phyloP scores from a whole-genome alignment of 2,797 vertebrate species.

The Galagoides demidoff region DNA sequence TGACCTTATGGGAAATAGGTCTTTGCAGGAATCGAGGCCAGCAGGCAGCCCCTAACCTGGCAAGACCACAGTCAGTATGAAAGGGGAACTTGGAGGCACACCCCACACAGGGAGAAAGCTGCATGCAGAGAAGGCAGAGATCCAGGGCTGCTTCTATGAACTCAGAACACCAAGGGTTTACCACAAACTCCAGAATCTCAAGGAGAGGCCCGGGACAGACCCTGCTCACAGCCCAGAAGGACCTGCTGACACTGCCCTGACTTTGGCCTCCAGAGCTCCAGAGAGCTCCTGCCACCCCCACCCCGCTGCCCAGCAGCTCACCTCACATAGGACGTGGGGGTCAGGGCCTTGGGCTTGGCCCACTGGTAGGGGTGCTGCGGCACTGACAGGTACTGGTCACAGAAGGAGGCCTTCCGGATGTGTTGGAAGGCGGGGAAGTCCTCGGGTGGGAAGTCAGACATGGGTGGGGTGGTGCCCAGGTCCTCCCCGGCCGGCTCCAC shows the following conservation, averaged over 20 bases:
- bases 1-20: fast-evolving
- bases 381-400: constrained; percentile 94
- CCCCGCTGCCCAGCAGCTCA: constrained; percentile 76
- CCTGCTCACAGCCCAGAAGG: no score
- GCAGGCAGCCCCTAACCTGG: not conserved
- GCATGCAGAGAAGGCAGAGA: not conserved
- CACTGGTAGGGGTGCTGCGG: constrained; percentile 95
- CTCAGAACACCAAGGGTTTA: not conserved
- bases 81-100: not conserved
- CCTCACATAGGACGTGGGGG: constrained; percentile 91
- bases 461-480: constrained; percentile 87
- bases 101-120: fast-evolving
- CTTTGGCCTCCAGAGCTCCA: not conserved
- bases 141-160: not conserved
- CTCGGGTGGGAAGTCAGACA: constrained; percentile 88
- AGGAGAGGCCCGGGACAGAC: not conserved
- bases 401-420: constrained; percentile 94
- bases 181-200: not conserved
- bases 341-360: constrained; percentile 94
- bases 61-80: not conserved
- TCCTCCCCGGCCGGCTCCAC: constrained; percentile 93
- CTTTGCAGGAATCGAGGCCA: fast-evolving
- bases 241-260: not conserved
- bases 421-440: constrained; percentile 91
- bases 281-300: not conserved